Base-by-base conservation (phyloP, 2,113 vertebrate species). In the Macrotus californicus region DNA sequence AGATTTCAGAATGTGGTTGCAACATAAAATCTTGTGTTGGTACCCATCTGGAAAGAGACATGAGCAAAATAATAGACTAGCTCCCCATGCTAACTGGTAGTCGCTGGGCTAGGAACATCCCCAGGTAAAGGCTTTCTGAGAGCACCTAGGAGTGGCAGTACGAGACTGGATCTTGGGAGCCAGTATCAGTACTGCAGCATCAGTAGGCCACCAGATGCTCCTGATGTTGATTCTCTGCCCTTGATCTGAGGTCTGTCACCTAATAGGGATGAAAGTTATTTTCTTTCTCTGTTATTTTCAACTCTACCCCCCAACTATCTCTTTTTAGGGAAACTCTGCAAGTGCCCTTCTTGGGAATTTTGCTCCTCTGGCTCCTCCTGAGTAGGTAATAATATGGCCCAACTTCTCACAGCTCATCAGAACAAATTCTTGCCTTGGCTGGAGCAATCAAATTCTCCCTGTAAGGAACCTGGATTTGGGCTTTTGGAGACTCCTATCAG, bases 121-220 rank as follows among this genome's bases (percentile, higher is more conserved):
- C 36, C 24, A 41, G 34, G 46, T 41, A 52, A 72, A 80, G 41
- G 3, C 18, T 64, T 46, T 54, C 29, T 69, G 26, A 21, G 67
- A 56, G 67, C 15, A 1, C 6, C 34, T 46, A 77, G 36, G n/a
- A 80, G 2, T 18, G 11, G 3, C 39, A 24, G 39, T 64, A 72
- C 22, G 31, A 91, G 31, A 7, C 15, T 43, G 34, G 41, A 31
- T 36, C 5, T 7, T 22, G 70, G 66, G 48, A 80, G 8, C n/a
- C 22, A 72, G 59, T 2, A 2, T 46, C 50, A 36, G 48, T 21
- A 29, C 16, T 59, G 56, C 50, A 6, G 15, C 21, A 46, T 41
- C 36, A 11, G 24, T 31, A 0, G 1, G 1, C 39, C 43, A 6
- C 4, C 2, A 1, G 12, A 43, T 6, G 3, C 52, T 43, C 48